These are phyloP conservation scores for Pararge aegeria DNA, from an alignment of 1,140 invertebrate species.

Conservation along the genomic window DNA sequence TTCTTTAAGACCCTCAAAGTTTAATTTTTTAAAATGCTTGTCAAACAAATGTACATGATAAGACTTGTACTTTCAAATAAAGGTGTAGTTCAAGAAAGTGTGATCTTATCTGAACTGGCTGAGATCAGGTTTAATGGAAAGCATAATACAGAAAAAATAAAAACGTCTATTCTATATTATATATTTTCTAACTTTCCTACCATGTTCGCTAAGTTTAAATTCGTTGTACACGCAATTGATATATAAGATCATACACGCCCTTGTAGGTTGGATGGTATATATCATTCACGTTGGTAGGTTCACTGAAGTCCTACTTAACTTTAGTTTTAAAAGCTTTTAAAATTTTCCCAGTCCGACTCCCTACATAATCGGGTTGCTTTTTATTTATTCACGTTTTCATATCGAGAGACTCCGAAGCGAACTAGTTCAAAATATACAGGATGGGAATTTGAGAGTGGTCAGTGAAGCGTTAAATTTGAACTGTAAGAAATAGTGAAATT, in stretches of 20 bases:
- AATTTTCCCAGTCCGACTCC: slow-evolving; percentile 16
- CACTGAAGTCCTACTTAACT: slow-evolving; percentile 23
- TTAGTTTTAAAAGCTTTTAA: slow-evolving; percentile 28
- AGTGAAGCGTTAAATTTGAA: no score
- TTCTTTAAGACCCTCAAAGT: no score
- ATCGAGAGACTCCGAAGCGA: slow-evolving; percentile 20
- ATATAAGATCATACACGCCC: no score
- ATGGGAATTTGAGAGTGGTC: neutral
- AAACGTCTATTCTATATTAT: neutral
- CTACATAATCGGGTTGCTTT: slow-evolving; percentile 20
- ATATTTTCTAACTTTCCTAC: neutral
- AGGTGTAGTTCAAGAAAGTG: no score
- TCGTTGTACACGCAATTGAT: no score
- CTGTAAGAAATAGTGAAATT: neutral
- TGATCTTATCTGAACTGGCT: no score
- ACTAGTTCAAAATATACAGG: slow-evolving; percentile 13
- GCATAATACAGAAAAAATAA: neutral
- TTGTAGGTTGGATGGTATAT: neutral
- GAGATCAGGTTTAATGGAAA: neutral
- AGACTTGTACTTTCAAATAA: no score
- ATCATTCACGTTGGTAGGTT: neutral
- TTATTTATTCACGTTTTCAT: slow-evolving; percentile 29
- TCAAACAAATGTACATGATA: no score
- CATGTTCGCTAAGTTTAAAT: neutral
- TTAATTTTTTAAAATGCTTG: no score